Evolutionary conservation across 2,888 invertebrate genomes (phyloP).

Genomic region (Azorinus chamasolen): DNA sequence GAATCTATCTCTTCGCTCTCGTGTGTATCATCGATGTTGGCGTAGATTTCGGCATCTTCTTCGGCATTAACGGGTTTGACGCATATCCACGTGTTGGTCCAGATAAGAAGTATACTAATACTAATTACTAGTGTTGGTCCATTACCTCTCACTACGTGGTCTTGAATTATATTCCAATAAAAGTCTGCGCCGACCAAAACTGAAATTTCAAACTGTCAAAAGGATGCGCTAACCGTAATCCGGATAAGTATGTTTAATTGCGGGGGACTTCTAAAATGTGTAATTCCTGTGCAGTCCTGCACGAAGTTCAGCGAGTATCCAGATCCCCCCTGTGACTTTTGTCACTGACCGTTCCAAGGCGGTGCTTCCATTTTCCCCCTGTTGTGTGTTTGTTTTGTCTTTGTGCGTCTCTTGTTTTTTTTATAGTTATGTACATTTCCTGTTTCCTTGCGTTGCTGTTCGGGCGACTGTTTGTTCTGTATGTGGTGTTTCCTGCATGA

Average conservation of each 20-base stretch:
- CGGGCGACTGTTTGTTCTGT: too few relatives aligned
- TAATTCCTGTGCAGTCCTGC: too few relatives aligned
- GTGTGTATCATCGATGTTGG: slow-evolving; percentile 5
- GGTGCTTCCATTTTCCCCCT: too few relatives aligned
- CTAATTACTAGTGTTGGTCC: slow-evolving; percentile 28
- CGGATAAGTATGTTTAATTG: background rate
- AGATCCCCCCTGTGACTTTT: too few relatives aligned
- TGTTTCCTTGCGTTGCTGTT: too few relatives aligned
- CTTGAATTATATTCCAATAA: slow-evolving; percentile 34
- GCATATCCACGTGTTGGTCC: slow-evolving; percentile 2
- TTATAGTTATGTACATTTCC: too few relatives aligned
- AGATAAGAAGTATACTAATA: slow-evolving; percentile 31
- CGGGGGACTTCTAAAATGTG: too few relatives aligned
- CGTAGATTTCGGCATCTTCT: slow-evolving; percentile 1
- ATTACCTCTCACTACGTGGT: slow-evolving; percentile 11
- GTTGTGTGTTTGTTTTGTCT: too few relatives aligned
- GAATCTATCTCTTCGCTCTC: background rate
- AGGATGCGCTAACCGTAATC: slow-evolving; percentile 17
- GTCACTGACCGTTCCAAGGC: too few relatives aligned
- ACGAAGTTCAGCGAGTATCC: too few relatives aligned
- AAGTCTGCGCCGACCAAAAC: slow-evolving; percentile 24
- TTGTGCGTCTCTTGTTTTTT: too few relatives aligned
- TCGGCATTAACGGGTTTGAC: background rate
- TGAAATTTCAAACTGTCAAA: background rate
- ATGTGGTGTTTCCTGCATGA: too few relatives aligned